Base-by-base conservation (phyloP, 2,113 vertebrate species). In the Actenoides hombroni region DNA sequence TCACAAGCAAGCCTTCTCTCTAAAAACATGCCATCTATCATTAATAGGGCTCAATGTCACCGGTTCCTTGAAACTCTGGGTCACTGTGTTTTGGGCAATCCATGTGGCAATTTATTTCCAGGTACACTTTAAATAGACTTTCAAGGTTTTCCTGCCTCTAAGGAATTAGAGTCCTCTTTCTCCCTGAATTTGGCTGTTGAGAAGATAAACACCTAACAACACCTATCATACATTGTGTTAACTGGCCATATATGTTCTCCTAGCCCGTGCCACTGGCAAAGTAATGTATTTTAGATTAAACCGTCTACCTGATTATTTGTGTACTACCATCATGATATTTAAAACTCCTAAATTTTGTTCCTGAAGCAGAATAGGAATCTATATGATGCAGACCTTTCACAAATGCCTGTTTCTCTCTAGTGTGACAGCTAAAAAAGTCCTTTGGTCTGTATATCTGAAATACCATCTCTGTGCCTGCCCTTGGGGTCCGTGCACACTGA, bases 401-500 rank as follows among this genome's bases (percentile, higher is more conserved):
- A 82, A 29, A 51, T 60, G 11, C 33, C 57, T 37, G 5, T 49
- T 90, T 67, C 78, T 73, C 46, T 49, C 29, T 37, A 48, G 51
- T 39, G 46, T 35, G 29, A 35, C 51, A 37, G 15, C 25, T 78
- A 9, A 75, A 79, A 24, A 80, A 20, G 5, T 35, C 9, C 59
- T 88, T 85, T 24, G 21, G 19, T 86, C 20, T 44, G 4, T 76
- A 12, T 54, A 67, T 80, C 54, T 77, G 80, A 69, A 90, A 61
- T 37, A 44, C 9, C 8, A 2, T 23, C 31, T 80, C 51, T 46
- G 28, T 51, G 25, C 33, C 44, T 61, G 40, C 33, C 18, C 35
- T 64, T 0, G 4, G 24, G 9, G 37, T 69, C 63, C 77, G 21
- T 13, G 59, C 31, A 31, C 40, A 46, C 33, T 0, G 1, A 61